Percentiles rank a stretch among this genome's conserved stretches.
Evolutionary conservation across 1,140 invertebrate genomes (phyloP).

Genomic region (Atta texana): DNA sequence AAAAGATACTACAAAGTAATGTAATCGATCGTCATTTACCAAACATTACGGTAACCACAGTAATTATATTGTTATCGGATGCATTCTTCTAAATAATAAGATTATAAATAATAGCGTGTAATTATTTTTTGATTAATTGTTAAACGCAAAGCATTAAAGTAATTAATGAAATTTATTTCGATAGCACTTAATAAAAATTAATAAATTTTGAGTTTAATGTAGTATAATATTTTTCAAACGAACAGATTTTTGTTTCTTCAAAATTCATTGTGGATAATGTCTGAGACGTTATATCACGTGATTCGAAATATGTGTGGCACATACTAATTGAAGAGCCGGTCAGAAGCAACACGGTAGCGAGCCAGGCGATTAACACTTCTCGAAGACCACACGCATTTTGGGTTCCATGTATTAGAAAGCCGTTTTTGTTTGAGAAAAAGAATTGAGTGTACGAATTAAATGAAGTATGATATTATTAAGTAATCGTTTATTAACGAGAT

Average conservation of each 20-base stretch:
- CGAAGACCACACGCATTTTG: constrained; percentile 82
- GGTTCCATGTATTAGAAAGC: constrained; percentile 60
- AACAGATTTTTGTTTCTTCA: neutral
- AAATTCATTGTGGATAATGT: constrained; percentile 25
- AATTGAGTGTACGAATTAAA: constrained; percentile 14
- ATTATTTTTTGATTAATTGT: neutral
- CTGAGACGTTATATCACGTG: constrained; percentile 28
- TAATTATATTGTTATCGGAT: neutral
- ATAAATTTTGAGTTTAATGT: neutral
- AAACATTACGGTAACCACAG: neutral
- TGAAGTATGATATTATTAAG: constrained; percentile 15
- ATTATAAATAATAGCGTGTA: neutral
- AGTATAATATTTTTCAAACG: neutral
- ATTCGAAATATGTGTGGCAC: constrained; percentile 69
- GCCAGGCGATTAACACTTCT: constrained; percentile 84
- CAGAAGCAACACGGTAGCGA: constrained; percentile 83
- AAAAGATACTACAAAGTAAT: neutral
- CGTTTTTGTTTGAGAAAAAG: constrained; percentile 62
- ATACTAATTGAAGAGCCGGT: constrained; percentile 86
- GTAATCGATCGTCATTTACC: neutral
- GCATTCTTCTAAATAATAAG: neutral
- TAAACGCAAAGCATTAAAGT: neutral
- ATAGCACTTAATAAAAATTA: neutral
- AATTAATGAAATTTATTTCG: neutral
- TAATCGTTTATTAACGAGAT: constrained; percentile 16